These are phyloP conservation scores for Oryzias woworae DNA, from an alignment of 2,113 vertebrate species.

Conservation along the genomic window DNA sequence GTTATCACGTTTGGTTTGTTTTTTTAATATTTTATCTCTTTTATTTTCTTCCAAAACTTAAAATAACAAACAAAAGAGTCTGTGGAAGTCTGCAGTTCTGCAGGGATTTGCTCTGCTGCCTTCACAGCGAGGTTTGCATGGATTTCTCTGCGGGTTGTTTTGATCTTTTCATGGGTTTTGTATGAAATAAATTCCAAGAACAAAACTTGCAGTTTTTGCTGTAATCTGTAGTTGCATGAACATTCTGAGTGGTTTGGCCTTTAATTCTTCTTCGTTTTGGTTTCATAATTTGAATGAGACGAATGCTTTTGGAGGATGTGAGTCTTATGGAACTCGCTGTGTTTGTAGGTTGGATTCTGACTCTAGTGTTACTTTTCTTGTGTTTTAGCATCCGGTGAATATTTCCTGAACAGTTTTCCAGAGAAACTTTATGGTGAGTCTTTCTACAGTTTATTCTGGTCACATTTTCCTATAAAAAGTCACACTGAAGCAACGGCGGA, in stretches of 20 bases:
- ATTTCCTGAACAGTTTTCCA: constrained; percentile 54
- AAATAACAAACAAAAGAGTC: too few relatives aligned
- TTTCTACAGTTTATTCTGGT: neutral
- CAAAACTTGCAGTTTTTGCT: too few relatives aligned
- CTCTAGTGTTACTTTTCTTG: neutral
- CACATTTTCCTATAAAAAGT: too few relatives aligned
- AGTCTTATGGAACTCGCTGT: neutral
- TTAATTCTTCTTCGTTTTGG: too few relatives aligned
- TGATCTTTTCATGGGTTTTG: neutral
- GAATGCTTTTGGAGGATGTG: constrained; percentile 64
- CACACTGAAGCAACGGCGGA: too few relatives aligned
- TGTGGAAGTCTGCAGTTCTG: too few relatives aligned
- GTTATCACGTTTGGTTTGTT: too few relatives aligned
- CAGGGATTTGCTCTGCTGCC: too few relatives aligned
- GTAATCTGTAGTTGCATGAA: neutral
- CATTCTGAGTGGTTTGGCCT: neutral
- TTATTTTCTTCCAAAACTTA: too few relatives aligned
- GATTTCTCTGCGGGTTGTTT: neutral
- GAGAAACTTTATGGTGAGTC: constrained; percentile 74
- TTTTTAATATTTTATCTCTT: too few relatives aligned
- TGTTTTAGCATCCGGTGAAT: constrained; percentile 53
- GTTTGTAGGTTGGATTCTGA: neutral
- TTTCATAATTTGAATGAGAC: constrained; percentile 67
- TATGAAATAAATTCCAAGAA: too few relatives aligned
- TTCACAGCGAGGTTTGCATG: too few relatives aligned